These are phyloP conservation scores for Calliopsis andreniformis DNA, from an alignment of 1,140 invertebrate genomes.

Conservation along the genomic window DNA sequence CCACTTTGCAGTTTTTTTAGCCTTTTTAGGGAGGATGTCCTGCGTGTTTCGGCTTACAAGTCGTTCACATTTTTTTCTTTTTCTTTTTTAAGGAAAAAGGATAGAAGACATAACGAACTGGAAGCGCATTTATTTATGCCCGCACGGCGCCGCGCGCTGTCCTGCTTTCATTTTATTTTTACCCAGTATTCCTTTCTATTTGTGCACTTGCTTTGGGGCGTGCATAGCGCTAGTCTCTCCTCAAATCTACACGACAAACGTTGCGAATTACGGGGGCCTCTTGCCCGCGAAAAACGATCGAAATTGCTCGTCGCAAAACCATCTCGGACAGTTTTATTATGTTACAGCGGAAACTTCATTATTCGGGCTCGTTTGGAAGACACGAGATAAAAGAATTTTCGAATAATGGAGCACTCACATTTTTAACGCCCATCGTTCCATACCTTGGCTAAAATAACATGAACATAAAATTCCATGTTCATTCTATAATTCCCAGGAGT, in stretches of 20 bases:
- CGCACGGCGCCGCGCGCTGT: conserved; percentile 4
- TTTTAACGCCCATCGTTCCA: too few species aligned
- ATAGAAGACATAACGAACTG: conserved; percentile 13
- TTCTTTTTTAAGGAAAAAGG: neutral
- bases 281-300: conserved; percentile 1
- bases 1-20: neutral
- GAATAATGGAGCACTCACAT: too few species aligned
- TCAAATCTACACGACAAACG: conserved; percentile 15
- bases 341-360: neutral
- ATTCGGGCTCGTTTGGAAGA: too few species aligned
- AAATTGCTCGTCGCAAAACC: neutral
- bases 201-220: conserved; percentile 28
- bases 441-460: too few species aligned
- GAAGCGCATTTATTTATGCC: conserved; percentile 41
- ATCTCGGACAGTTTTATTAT: neutral
- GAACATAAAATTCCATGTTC: too few species aligned
- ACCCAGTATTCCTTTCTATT: conserved; percentile 49
- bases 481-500: too few species aligned
- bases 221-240: conserved; percentile 12
- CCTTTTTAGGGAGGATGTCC: neutral
- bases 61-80: neutral
- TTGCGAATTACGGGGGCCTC: neutral
- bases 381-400: too few species aligned
- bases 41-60: neutral
- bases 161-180: conserved; percentile 52